These are phyloP conservation scores for Caenorhabditis sinica DNA, from an alignment of 2,888 invertebrate genomes.

Conservation along the genomic window DNA sequence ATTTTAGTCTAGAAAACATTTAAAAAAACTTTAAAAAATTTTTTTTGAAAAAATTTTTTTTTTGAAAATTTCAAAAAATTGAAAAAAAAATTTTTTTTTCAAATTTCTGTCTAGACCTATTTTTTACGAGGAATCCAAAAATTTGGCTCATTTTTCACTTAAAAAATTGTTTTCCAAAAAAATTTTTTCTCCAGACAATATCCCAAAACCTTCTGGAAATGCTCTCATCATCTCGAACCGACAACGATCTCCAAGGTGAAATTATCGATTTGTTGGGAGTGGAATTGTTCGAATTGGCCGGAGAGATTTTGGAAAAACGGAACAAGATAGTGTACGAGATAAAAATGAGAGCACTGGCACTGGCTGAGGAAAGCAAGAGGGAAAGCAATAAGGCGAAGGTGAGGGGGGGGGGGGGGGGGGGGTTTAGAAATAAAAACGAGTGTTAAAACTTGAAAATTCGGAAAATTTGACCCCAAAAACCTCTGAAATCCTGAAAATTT, in stretches of 20 bases:
- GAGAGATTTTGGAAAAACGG: constrained; percentile 88
- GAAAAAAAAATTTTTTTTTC: neutral
- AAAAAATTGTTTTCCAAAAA: neutral
- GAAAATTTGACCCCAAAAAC: neutral
- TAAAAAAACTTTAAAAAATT: too few relatives aligned
- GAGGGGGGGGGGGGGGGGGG: too few relatives aligned
- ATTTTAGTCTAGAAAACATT: too few relatives aligned
- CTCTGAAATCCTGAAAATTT: too few relatives aligned
- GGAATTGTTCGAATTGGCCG: constrained; percentile 90
- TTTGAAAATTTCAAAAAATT: neutral
- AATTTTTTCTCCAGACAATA: constrained; percentile 49
- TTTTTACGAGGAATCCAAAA: neutral
- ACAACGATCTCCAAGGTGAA: constrained; percentile 73
- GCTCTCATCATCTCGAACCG: constrained; percentile 43
- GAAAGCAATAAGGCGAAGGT: constrained; percentile 46
- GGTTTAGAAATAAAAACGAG: neutral
- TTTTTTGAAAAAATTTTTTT: neutral
- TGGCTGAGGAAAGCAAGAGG: constrained; percentile 24
- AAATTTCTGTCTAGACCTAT: too few relatives aligned
- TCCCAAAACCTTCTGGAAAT: constrained; percentile 35
- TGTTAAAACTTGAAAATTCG: neutral
- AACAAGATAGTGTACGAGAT: constrained; percentile 64
- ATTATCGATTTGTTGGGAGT: constrained; percentile 92
- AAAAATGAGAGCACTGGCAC: constrained; percentile 41
- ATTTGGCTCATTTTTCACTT: neutral